Evolutionary conservation across 2,797 vertebrate genomes (phyloP).

Genomic region (Manis javanica): DNA sequence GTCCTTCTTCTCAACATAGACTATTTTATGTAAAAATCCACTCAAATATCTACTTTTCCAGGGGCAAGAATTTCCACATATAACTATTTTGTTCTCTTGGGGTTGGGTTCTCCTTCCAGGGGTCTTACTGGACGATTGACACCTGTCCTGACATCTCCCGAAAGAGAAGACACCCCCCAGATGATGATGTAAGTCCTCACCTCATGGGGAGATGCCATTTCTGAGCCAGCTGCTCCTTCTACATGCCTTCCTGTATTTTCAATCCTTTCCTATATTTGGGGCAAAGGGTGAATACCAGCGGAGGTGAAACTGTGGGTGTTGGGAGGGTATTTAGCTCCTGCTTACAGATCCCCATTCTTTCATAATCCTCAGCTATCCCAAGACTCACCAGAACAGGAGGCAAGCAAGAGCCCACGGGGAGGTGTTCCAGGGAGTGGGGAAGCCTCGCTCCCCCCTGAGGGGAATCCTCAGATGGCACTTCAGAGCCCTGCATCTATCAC

Average conservation of each 20-base stretch:
- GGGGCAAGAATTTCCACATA: neutral
- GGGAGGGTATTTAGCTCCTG: slow-evolving; percentile 26
- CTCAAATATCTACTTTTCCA: neutral
- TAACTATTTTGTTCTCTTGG: slow-evolving; percentile 19
- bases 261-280: neutral
- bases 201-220: neutral
- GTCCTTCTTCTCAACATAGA: slow-evolving; percentile 29
- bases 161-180: slow-evolving; percentile 89
- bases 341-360: slow-evolving; percentile 63
- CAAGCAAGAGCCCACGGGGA: slow-evolving; percentile 89
- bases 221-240: neutral
- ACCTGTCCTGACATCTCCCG: slow-evolving; percentile 90
- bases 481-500: slow-evolving; percentile 87
- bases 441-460: slow-evolving; percentile 87
- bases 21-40: neutral
- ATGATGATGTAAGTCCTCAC: slow-evolving; percentile 87
- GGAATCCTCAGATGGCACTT: slow-evolving; percentile 85
- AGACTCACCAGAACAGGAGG: slow-evolving; percentile 90
- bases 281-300: neutral
- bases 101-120: slow-evolving; percentile 87
- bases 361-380: slow-evolving; percentile 84
- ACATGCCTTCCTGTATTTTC: neutral
- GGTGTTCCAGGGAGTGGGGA: slow-evolving; percentile 86
- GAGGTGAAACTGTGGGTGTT: neutral
- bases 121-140: slow-evolving; percentile 99